Evolutionary conservation across 2,113 vertebrate species (phyloP).

Genomic region (Anas platyrhynchos): DNA sequence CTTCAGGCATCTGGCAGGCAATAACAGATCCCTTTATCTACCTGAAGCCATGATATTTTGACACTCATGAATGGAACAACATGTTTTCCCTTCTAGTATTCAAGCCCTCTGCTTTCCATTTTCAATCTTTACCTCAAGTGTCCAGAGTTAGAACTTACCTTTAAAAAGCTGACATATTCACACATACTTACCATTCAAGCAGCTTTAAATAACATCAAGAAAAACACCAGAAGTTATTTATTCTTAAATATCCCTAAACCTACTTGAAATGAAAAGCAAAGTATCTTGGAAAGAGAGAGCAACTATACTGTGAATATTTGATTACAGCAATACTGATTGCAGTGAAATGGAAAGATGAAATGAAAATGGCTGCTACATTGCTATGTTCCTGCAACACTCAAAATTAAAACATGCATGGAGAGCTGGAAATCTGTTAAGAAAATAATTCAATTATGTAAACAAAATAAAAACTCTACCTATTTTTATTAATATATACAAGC

Average conservation of each 20-base stretch:
- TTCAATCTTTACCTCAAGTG: not conserved
- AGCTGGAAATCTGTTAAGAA: not conserved
- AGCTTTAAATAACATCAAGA: not conserved
- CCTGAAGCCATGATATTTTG: not conserved
- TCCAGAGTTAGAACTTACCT: not conserved
- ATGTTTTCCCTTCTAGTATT: not conserved
- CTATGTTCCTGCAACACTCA: not conserved
- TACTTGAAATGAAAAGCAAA: not conserved
- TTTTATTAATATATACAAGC: not conserved
- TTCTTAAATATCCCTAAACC: not conserved
- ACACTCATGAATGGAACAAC: not conserved
- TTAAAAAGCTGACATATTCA: not conserved
- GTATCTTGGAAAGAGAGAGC: not conserved
- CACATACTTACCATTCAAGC: not conserved
- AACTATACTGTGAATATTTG: not conserved
- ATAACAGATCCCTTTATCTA: not conserved
- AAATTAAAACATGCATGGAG: not conserved
- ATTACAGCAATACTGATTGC: not conserved
- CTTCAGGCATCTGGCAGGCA: not conserved
- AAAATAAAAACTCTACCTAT: not conserved
- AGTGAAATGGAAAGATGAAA: not conserved
- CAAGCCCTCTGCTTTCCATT: not conserved
- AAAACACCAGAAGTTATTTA: not conserved
- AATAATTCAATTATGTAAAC: not conserved
- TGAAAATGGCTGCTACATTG: not conserved